Evolutionary conservation across 2,113 vertebrate species (phyloP).

Genomic region (Marmota flaviventris): DNA sequence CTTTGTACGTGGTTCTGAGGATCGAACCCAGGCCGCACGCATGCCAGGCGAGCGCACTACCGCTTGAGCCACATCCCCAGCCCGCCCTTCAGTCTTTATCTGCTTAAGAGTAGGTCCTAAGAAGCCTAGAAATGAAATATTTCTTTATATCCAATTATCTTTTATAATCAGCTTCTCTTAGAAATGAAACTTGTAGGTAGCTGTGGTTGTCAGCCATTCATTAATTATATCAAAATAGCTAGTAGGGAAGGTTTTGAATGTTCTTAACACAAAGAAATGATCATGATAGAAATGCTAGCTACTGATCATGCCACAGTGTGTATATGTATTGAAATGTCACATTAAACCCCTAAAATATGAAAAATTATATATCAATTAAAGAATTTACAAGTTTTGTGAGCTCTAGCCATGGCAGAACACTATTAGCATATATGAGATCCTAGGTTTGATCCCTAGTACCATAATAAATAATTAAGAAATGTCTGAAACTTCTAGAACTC

Average conservation of each 20-base stretch:
- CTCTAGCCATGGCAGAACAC: neutral
- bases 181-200: neutral
- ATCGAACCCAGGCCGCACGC: too few species aligned
- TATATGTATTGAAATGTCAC: neutral
- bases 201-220: neutral
- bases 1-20: too few species aligned
- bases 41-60: too few species aligned
- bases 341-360: neutral
- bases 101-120: neutral
- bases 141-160: neutral
- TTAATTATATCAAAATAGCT: neutral
- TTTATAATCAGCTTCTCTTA: conserved; percentile 4
- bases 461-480: neutral
- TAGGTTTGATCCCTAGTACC: neutral
- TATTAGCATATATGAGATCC: neutral
- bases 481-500: conserved; percentile 1
- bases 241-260: neutral
- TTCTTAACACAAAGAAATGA: neutral
- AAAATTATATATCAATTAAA: neutral
- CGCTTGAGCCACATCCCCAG: too few species aligned
- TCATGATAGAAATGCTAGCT: neutral
- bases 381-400: neutral
- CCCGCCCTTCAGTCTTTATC: neutral
- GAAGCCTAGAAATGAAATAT: neutral
- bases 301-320: neutral